phyloP scores from a whole-genome alignment of 1,140 invertebrate species.

The Nephila pilipes region DNA sequence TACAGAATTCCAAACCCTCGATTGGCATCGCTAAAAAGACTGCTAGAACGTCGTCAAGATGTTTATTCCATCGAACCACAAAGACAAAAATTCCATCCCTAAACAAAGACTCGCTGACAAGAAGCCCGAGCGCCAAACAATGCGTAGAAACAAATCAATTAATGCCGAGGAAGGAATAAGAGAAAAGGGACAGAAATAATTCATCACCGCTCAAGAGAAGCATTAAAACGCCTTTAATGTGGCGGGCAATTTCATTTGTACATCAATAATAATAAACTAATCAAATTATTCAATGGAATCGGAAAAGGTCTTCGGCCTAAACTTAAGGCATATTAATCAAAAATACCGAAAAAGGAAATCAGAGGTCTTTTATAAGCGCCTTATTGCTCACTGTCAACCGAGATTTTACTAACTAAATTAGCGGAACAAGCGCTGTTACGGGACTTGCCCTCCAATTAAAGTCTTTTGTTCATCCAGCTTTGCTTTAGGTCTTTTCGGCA shows the following conservation, averaged over 20 bases:
- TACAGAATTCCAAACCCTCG: background rate
- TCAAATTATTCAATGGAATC: background rate
- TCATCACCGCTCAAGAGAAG: background rate
- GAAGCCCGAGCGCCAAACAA: background rate
- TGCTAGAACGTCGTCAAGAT: background rate
- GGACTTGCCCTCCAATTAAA: conserved; percentile 53
- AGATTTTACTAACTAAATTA: conserved; percentile 47
- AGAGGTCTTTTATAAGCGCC: background rate
- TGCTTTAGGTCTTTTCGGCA: conserved; percentile 18
- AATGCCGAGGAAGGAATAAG: background rate
- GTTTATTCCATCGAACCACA: background rate
- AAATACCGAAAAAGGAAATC: background rate
- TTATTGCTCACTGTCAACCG: conserved; percentile 25
- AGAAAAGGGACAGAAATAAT: background rate
- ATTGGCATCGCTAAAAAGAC: background rate
- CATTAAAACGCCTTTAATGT: conserved; percentile 6
- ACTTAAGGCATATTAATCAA: background rate
- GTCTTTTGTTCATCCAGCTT: background rate
- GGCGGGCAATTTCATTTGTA: background rate
- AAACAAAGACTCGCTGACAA: background rate
- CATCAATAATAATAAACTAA: background rate
- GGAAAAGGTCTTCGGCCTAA: background rate
- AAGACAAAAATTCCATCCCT: conserved; percentile 2
- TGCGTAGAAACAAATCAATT: background rate
- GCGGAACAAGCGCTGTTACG: background rate